These are phyloP conservation scores for Lasioglossum albipes DNA, from an alignment of 1,140 invertebrate genomes.

Conservation along the genomic window DNA sequence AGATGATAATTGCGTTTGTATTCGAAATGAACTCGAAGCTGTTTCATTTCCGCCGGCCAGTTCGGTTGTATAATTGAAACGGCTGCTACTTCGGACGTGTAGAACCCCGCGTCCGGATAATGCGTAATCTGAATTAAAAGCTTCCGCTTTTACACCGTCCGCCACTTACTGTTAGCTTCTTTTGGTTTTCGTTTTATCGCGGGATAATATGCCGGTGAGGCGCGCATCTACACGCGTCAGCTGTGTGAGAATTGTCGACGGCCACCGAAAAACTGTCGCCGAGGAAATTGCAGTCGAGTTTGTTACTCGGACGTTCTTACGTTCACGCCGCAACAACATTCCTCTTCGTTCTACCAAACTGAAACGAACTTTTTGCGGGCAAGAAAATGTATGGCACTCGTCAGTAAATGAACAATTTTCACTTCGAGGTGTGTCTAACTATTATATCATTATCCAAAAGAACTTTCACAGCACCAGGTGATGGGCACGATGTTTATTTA, in stretches of 20 bases:
- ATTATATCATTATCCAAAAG: too few species aligned
- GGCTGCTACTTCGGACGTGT: neutral
- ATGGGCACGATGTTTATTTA: too few species aligned
- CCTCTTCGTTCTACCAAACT: neutral
- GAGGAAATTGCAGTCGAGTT: neutral
- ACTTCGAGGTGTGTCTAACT: too few species aligned
- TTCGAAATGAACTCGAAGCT: slow-evolving; percentile 18
- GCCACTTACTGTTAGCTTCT: slow-evolving; percentile 26
- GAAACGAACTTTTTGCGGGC: neutral
- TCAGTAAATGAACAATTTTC: too few species aligned
- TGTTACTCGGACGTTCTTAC: neutral
- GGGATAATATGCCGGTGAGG: neutral
- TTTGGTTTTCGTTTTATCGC: slow-evolving; percentile 4
- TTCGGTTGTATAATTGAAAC: slow-evolving; percentile 32
- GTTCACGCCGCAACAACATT: neutral
- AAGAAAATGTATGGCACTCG: too few species aligned
- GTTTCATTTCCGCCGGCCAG: slow-evolving; percentile 3
- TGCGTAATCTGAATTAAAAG: slow-evolving; percentile 44
- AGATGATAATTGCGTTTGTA: slow-evolving; percentile 1
- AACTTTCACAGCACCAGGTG: too few species aligned
- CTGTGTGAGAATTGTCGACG: neutral
- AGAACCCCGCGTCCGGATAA: neutral
- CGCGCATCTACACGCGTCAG: neutral
- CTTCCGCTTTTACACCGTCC: slow-evolving; percentile 24
- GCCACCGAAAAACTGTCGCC: neutral